These are phyloP conservation scores for Cassiopea xamachana DNA, from an alignment of 30 jellyfish, hydroid and myxozoan genomes.

Conservation along the genomic window DNA sequence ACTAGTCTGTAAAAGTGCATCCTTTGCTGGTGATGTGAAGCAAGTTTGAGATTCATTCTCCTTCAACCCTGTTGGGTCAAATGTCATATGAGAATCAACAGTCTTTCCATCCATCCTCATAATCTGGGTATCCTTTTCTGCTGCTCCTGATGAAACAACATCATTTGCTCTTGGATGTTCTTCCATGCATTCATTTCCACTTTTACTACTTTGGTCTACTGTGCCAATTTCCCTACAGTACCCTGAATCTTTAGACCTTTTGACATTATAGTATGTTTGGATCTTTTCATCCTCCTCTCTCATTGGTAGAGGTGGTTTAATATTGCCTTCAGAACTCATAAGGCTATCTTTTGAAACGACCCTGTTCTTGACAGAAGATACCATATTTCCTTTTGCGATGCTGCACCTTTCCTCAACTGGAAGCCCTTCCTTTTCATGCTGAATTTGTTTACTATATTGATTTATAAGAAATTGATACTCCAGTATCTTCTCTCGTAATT, in stretches of 20 bases:
- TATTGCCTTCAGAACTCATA: not conserved
- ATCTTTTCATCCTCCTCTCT: conserved; percentile 15
- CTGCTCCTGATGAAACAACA: too few species aligned
- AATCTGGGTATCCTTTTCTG: too few species aligned
- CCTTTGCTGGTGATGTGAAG: not conserved
- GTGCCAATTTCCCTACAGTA: not conserved
- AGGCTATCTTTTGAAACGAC: not conserved
- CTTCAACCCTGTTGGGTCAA: not conserved
- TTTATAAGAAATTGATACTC: conserved; percentile 65
- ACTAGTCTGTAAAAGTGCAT: not conserved
- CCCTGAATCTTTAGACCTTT: not conserved
- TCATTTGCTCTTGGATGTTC: too few species aligned
- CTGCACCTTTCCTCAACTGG: not conserved
- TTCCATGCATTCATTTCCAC: too few species aligned
- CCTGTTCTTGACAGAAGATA: not conserved
- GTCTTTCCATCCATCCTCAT: too few species aligned
- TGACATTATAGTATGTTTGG: conserved; percentile 34
- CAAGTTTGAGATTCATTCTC: not conserved
- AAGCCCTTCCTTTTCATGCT: conserved; percentile 18
- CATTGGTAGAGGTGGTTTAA: not conserved
- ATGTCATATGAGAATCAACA: not conserved
- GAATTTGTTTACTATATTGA: conserved; percentile 49
- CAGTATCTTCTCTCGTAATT: conserved; percentile 56
- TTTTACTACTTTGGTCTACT: too few species aligned
- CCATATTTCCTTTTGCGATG: not conserved